Evolutionary conservation across 1,140 invertebrate species (phyloP).

Genomic region (Pectinophora gossypiella): DNA sequence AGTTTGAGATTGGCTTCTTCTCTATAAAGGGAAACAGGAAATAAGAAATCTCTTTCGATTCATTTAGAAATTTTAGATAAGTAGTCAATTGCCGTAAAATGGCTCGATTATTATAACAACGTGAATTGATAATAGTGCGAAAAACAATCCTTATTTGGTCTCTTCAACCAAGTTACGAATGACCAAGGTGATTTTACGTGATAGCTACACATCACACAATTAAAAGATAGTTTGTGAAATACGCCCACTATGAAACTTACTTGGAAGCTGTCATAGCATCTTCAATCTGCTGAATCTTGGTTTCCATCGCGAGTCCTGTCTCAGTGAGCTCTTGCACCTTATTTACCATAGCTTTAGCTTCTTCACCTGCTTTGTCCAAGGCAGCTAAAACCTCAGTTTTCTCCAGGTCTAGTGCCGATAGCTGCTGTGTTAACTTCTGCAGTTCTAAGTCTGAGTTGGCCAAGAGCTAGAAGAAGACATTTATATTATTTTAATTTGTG

Average conservation of each 20-base stretch:
- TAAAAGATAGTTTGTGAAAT: too few species aligned
- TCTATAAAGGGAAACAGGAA: too few species aligned
- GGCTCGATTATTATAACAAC: too few species aligned
- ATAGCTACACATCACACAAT: too few species aligned
- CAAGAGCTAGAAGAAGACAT: background rate
- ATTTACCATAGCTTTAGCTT: conserved; percentile 5
- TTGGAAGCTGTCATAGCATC: conserved; percentile 14
- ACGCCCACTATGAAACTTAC: conserved; percentile 19
- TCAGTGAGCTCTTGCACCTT: conserved; percentile 14
- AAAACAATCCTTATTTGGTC: too few species aligned
- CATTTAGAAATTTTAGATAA: too few species aligned
- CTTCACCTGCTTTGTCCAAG: conserved; percentile 10
- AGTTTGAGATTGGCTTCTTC: conserved; percentile 12
- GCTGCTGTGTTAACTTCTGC: background rate
- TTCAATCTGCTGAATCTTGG: conserved; percentile 20
- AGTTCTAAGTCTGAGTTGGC: background rate
- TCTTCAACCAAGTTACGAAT: too few species aligned
- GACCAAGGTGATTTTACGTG: too few species aligned
- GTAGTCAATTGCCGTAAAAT: too few species aligned
- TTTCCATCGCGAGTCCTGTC: conserved; percentile 5
- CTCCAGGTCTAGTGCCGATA: background rate
- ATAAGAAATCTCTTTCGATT: too few species aligned
- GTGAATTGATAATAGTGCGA: too few species aligned
- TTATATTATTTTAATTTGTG: too few species aligned
- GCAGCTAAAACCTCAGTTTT: background rate